Evolutionary conservation across 2,797 vertebrate genomes (phyloP), one percentile per base, ranked within the genome.

Genomic region (Hipposideros larvatus): DNA sequence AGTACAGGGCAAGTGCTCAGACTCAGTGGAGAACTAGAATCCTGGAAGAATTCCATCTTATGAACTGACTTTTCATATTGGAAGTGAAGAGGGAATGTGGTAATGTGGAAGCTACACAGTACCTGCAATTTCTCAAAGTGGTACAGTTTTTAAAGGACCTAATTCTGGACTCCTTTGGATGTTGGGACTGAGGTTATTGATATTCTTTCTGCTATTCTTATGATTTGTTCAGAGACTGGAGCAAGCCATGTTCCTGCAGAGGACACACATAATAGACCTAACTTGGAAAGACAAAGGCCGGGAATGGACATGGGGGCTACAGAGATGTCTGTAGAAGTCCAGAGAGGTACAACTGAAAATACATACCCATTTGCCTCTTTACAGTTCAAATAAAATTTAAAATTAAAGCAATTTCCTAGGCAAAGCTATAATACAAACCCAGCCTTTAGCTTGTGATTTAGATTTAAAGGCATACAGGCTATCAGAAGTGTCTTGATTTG

Each of bases 201-300:
- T 86, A 65, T 88, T 78, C 46, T 82, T 95, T 77, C 48, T 88
- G 51, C 26, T 80, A 31, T 55, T 92, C 63, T 82, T 79, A 68
- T 75, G 26, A 87, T 80, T 79, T 24, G 9, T 77, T 94, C 51
- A 55, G 55, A 95, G 95, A 93, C 9, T 63, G 9, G n/a, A 92
- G 74, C 19, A 94, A 53, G 31, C n/a, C 2, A 51, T n/a, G 18
- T 85, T 90, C 46, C 31, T 92, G 37, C 31, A 95, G 57, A 78
- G 66, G 65, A 63, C 41, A 87, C 1, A 70, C 16, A n/a, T 2
- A 22, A 7, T 65, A 66, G 21, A 92, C 24, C 13, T 74, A 19
- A 63, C 48, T 87, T 55, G 21, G 71, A 93, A 95, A 95, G n/a
- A 71, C n/a, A 87, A 97, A 80, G 48, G 9, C n/a, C 71, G 28